A percentile compares a stretch with the other conserved stretches of the same genome.
Evolutionary conservation across 1,140 invertebrate species (phyloP).

Genomic region (Zaprionus africanus): DNA sequence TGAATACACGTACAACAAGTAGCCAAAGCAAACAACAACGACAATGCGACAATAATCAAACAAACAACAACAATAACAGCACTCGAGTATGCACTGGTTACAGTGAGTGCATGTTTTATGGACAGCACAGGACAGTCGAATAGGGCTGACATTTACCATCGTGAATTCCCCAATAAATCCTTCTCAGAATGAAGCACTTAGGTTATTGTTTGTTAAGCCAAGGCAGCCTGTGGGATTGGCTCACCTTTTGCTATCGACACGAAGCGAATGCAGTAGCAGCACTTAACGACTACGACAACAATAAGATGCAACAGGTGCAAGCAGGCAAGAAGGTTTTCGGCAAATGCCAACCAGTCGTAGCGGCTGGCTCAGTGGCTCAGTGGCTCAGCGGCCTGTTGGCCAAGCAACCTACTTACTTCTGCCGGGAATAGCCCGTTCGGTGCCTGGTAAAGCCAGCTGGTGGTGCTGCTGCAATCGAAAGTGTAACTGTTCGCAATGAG

Average conservation of each 20-base stretch:
- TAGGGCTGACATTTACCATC: conserved; percentile 18
- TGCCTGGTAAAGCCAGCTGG: conserved; percentile 20
- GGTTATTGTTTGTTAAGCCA: background rate
- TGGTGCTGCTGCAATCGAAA: conserved; percentile 59
- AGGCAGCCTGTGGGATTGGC: conserved; percentile 15
- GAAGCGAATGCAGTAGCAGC: conserved; percentile 33
- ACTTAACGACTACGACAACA: conserved; percentile 6
- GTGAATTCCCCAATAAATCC: background rate
- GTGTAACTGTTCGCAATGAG: conserved; percentile 56
- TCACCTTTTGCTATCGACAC: conserved; percentile 55
- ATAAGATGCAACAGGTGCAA: conserved; percentile 45
- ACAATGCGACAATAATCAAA: conserved; percentile 31
- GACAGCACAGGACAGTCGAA: conserved; percentile 31
- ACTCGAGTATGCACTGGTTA: conserved; percentile 2
- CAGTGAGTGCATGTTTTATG: background rate
- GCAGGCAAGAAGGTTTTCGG: conserved; percentile 50
- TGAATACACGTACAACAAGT: conserved; percentile 23
- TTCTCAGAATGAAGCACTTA: background rate
- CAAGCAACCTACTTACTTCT: conserved; percentile 78
- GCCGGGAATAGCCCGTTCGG: conserved; percentile 45
- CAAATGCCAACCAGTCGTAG: conserved; percentile 68
- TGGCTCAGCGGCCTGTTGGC: conserved; percentile 64
- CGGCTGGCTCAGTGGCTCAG: conserved; percentile 49
- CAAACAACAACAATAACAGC: conserved; percentile 35
- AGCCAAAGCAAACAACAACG: conserved; percentile 59